Evolutionary conservation across 2,113 vertebrate species (phyloP).

Genomic region (Lynx canadensis): DNA sequence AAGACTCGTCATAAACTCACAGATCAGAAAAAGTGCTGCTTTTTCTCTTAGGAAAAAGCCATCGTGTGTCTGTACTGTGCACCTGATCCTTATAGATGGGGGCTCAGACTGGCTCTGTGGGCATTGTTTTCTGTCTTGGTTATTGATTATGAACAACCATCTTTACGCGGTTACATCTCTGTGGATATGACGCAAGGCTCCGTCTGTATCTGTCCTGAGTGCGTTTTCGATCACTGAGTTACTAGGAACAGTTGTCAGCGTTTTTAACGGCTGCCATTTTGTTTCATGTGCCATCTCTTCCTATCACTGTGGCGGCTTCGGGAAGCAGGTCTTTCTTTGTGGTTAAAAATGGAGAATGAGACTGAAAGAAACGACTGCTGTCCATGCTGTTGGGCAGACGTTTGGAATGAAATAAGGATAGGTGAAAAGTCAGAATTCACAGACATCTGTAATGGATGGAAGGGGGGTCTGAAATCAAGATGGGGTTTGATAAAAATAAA

Average conservation of each 20-base stretch:
- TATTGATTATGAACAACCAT: neutral
- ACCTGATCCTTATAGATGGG: neutral
- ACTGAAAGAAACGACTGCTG: neutral
- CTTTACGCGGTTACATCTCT: neutral
- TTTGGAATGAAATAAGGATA: neutral
- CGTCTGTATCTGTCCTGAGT: neutral
- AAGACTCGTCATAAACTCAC: neutral
- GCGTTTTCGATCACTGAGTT: neutral
- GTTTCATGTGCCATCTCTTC: neutral
- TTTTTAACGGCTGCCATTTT: neutral
- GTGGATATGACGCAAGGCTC: neutral
- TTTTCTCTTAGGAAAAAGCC: neutral
- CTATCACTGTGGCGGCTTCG: neutral
- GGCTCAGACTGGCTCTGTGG: neutral
- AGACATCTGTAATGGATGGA: neutral
- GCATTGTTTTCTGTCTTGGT: neutral
- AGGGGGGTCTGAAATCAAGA: neutral
- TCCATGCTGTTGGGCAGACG: neutral
- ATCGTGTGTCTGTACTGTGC: neutral
- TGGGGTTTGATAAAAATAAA: neutral
- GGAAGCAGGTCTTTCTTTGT: neutral
- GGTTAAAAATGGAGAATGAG: neutral
- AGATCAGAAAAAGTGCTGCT: neutral
- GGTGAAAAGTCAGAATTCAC: neutral
- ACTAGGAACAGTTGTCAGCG: neutral